Conservation (phyloP, 2,113 vertebrate species). For the Nothobranchius kuhntae region DNA sequence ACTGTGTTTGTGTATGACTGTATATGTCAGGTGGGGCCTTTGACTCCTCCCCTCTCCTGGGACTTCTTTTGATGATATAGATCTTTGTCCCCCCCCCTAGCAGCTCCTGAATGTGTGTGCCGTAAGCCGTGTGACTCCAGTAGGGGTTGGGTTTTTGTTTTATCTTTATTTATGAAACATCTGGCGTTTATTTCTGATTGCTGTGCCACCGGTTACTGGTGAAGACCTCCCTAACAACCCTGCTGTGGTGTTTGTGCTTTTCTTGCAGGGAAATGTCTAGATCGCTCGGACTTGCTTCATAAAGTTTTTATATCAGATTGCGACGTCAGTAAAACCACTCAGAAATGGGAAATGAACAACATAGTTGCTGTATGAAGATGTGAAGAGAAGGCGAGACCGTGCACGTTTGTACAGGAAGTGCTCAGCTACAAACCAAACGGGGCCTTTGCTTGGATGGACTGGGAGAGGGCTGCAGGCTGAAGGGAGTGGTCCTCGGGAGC, state of each 20-base stretch:
- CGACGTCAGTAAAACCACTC: conserved; percentile 88
- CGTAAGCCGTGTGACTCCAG: no score
- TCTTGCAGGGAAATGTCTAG: conserved; percentile 88
- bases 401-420: conserved; percentile 13
- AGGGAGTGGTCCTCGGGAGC: background rate
- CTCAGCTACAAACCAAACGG: conserved; percentile 4
- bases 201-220: no score
- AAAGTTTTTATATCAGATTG: conserved; percentile 93
- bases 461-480: background rate
- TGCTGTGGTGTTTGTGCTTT: background rate
- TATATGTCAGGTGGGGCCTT: no score
- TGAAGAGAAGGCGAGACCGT: conserved; percentile 81
- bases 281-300: conserved; percentile 93
- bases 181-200: no score
- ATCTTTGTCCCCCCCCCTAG: no score
- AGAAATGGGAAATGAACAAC: conserved; percentile 99
- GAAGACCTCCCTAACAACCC: no score
- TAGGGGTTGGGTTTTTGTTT: no score
- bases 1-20: no score
- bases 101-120: no score
- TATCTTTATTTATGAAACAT: no score
- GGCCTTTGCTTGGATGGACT: background rate
- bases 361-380: conserved; percentile 89
- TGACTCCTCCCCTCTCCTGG: no score
- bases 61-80: no score